Percentiles rank a stretch among this genome's conserved stretches.
Conservation (phyloP, 2,797 vertebrate species). For the Poliocrania exsul region DNA sequence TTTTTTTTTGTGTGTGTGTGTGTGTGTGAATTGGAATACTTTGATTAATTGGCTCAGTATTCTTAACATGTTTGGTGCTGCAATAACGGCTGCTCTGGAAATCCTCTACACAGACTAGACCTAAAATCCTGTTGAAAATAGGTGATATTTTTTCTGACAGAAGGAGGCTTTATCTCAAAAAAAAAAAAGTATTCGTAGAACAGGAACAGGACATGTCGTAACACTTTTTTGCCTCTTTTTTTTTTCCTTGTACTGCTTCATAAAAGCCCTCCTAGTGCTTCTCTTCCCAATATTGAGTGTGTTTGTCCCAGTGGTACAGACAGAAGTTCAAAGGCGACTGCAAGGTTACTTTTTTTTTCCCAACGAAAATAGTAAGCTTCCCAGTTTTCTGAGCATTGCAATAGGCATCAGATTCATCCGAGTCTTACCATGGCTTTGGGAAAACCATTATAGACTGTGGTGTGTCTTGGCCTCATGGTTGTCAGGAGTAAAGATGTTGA, state of each 20-base stretch:
- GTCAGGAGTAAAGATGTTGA: background rate
- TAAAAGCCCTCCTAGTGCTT: background rate
- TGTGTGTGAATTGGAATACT: background rate
- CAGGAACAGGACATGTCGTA: background rate
- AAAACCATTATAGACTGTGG: background rate
- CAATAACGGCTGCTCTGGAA: background rate
- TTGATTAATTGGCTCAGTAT: background rate
- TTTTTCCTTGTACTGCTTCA: background rate
- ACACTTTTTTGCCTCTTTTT: fast-evolving
- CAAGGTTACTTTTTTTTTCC: background rate
- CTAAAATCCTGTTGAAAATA: background rate
- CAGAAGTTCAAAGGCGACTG: background rate
- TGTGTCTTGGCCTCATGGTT: background rate
- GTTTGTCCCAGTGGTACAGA: background rate
- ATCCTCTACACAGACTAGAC: background rate
- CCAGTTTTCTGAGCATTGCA: background rate
- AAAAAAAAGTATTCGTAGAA: background rate
- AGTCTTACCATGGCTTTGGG: background rate
- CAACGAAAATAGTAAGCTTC: background rate
- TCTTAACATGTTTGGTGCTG: background rate
- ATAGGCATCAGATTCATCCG: background rate
- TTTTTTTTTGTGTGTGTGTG: background rate
- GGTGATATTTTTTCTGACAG: background rate
- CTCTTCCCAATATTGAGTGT: background rate
- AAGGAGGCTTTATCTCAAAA: background rate